A percentile compares a stretch with the other conserved stretches of the same genome.
Conservation (phyloP, 1,140 invertebrate species). For the Brachystomella parvula region DNA sequence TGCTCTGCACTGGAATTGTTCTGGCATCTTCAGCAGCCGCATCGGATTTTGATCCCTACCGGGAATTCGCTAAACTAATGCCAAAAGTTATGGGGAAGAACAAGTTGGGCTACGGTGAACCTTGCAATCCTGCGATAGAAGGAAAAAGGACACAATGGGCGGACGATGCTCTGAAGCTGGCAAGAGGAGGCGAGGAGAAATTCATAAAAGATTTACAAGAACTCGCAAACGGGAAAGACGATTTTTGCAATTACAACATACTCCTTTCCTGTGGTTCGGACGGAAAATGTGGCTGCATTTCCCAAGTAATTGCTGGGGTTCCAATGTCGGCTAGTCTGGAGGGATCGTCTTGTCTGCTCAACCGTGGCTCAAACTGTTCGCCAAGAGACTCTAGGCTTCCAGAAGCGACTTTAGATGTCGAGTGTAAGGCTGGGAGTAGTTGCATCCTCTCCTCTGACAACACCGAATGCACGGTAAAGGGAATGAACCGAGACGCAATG, state of each 20-base stretch:
- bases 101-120: too few species aligned
- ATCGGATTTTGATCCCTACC: too few species aligned
- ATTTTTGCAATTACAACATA: slow-evolving; percentile 4
- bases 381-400: background rate
- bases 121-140: too few species aligned
- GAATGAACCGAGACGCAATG: background rate
- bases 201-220: too few species aligned
- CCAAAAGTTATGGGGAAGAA: too few species aligned
- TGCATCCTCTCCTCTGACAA: background rate
- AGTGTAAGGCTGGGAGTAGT: background rate
- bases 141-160: too few species aligned
- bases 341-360: background rate
- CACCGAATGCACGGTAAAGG: background rate
- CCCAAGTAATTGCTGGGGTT: background rate
- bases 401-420: background rate
- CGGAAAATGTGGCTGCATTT: background rate
- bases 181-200: too few species aligned
- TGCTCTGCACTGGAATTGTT: too few species aligned
- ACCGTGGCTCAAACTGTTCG: background rate
- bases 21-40: too few species aligned
- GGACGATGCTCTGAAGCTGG: too few species aligned
- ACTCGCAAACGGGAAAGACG: too few species aligned
- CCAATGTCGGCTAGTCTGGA: background rate
- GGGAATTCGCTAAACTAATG: too few species aligned
- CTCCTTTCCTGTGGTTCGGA: background rate